Percentiles rank a stretch among this genome's conserved stretches.
Evolutionary conservation across 2,888 invertebrate species (phyloP).

Genomic region (Hemaris fuciformis): DNA sequence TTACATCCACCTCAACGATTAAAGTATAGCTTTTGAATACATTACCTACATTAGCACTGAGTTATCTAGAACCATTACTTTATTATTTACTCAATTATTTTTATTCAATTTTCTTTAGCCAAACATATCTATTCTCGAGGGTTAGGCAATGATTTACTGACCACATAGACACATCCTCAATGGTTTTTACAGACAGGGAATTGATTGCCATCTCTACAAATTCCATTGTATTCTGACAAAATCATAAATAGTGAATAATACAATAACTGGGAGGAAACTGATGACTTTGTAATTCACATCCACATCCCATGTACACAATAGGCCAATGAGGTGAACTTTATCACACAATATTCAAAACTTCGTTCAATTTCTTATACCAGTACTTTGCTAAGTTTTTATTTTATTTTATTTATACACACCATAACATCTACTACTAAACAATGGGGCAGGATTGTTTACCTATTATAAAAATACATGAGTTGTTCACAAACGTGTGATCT

Average conservation of each 20-base stretch:
- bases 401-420: not conserved
- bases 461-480: constrained; percentile 22
- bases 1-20: constrained; percentile 23
- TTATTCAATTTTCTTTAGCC: not conserved
- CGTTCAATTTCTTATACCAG: not conserved
- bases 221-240: no score
- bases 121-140: not conserved
- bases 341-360: constrained; percentile 21
- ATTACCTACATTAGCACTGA: constrained; percentile 29
- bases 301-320: not conserved
- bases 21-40: not conserved
- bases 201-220: no score
- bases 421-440: constrained; percentile 13
- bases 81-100: not conserved
- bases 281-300: not conserved
- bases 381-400: not conserved
- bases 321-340: constrained; percentile 13
- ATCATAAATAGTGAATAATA: no score
- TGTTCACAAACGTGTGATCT: constrained; percentile 22
- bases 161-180: not conserved
- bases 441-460: constrained; percentile 38
- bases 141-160: not conserved
- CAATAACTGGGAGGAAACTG: no score
- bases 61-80: constrained; percentile 13
- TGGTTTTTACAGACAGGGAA: not conserved